Base-by-base conservation (phyloP, 2,113 vertebrate species). In the Dryoscopus gambensis region DNA sequence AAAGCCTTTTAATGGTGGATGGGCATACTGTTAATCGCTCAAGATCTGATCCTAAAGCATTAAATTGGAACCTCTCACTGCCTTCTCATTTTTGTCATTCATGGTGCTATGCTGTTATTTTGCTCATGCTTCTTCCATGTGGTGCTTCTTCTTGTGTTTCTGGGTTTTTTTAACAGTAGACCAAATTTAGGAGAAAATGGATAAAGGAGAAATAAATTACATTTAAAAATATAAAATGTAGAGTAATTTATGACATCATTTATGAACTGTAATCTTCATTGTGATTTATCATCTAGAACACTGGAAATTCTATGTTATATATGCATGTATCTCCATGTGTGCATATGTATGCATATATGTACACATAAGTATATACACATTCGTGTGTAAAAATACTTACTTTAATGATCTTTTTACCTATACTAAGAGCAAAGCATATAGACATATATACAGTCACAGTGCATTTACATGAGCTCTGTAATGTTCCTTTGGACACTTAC, bases 81-180 rank as follows among this genome's bases (percentile, higher is more conserved):
- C 57, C 46, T 94, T 92, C 87, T 62, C 76, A 74, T 91, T 90
- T 76, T 75, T 88, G 73, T 75, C 77, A 78, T 91, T 93, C 76
- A 37, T 88, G 49, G 40, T 70, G 19, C 76, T 71, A 6, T 78
- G 39, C 82, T 67, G 53, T 95, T 89, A 63, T 77, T 92, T 86
- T 76, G 40, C 64, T 97, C 35, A 27, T 55, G 27, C 63, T 78
- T 86, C 70, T 52, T 81, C 55, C 79, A 64, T 64, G 37, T 82
- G 21, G 11, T 64, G 25, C 74, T 92, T 91, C 56, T 64, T 97
- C 52, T 63, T 92, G 86, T 97, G 96, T 95, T 95, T 96, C 95
- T 76, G 88, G 90, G 70, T 1, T 95, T 94, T 94, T 96, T 90
- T 70, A 93, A 75, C n/a, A 77, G 55, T 40, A 70, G 64, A 22